Conservation (phyloP, 2,797 vertebrate species). For the Lepus oiostolus region DNA sequence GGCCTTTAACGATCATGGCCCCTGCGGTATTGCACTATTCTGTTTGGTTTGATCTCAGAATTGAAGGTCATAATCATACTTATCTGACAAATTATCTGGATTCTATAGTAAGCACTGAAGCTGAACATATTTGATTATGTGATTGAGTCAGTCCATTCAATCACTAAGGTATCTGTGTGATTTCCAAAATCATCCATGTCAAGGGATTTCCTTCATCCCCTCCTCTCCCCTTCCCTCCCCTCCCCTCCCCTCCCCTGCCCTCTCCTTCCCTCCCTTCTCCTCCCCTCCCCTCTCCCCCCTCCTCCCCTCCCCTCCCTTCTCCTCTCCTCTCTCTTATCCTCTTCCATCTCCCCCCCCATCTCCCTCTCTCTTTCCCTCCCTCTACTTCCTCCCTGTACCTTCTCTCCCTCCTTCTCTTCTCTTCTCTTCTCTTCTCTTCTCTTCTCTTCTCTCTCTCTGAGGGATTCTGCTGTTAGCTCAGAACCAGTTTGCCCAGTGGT, state of each 20-base stretch:
- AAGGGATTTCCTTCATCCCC: not conserved
- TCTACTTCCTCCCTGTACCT: not conserved
- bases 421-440: not conserved
- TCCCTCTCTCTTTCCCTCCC: no score
- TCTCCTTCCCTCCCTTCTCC: no score
- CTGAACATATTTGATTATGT: slow-evolving; percentile 62
- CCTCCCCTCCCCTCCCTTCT: no score
- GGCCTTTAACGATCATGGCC: not conserved
- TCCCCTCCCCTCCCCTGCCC: no score
- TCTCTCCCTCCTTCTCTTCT: not conserved
- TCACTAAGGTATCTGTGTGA: slow-evolving; percentile 62
- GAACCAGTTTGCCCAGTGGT: slow-evolving; percentile 78
- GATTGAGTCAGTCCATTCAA: slow-evolving; percentile 66
- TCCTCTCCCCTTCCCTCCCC: no score
- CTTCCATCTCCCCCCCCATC: no score
- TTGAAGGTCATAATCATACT: not conserved
- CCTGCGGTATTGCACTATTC: not conserved
- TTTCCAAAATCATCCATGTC: slow-evolving; percentile 73
- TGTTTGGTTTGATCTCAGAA: slow-evolving; percentile 25
- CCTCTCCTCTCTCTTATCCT: no score
- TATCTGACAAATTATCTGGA: slow-evolving; percentile 24
- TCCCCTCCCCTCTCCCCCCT: no score
- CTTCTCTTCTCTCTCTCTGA: rapidly evolving
- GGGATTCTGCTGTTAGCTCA: slow-evolving; percentile 76
- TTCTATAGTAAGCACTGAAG: slow-evolving; percentile 48